These are phyloP conservation scores for Tetramorium parvispinum DNA, from an alignment of 1,140 invertebrate species.

Conservation along the genomic window DNA sequence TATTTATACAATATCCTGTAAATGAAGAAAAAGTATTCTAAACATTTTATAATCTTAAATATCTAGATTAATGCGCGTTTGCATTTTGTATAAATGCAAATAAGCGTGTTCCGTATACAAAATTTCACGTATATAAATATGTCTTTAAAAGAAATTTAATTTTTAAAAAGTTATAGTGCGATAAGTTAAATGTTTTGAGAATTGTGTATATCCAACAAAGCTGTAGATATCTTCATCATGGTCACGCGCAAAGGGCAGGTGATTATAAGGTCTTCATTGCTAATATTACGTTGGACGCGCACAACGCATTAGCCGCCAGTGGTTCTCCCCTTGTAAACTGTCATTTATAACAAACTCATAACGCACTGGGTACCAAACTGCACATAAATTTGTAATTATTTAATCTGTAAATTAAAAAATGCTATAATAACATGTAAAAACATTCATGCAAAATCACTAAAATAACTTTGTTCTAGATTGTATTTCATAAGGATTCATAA, in stretches of 20 bases:
- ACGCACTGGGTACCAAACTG: no score
- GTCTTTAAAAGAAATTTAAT: background rate
- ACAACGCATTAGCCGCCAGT: constrained; percentile 63
- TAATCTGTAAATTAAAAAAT: background rate
- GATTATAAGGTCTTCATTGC: constrained; percentile 70
- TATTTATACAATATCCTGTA: background rate
- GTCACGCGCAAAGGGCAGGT: constrained; percentile 41
- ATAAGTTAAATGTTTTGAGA: background rate
- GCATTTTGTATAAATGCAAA: background rate
- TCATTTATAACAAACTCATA: background rate
- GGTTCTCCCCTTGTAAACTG: constrained; percentile 47
- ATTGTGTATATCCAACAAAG: background rate
- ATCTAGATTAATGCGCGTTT: background rate
- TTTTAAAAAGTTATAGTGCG: background rate
- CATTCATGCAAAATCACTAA: background rate
- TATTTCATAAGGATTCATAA: background rate
- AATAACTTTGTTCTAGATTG: background rate
- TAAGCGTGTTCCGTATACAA: background rate
- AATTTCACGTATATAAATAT: background rate
- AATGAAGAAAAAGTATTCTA: background rate
- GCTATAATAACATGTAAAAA: background rate
- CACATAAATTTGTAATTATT: background rate
- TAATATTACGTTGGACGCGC: constrained; percentile 64
- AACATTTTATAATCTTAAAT: background rate
- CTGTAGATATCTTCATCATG: constrained; percentile 54